phyloP scores from a whole-genome alignment of 2,113 vertebrate species.

The Xiphorhynchus elegans region DNA sequence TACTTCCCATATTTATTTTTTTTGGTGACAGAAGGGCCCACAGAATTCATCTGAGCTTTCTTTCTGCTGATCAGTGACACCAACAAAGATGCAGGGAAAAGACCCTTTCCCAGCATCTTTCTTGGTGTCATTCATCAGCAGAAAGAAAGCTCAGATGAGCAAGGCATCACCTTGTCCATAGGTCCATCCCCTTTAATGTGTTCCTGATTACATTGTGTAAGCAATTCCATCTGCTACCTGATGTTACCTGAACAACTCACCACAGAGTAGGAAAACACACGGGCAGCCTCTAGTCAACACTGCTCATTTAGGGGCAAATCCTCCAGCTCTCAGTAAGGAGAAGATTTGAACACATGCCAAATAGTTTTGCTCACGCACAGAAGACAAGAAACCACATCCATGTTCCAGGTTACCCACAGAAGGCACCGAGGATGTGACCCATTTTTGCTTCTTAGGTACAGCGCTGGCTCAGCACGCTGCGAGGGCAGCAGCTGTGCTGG shows the following conservation, averaged over 20 bases:
- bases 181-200: not conserved
- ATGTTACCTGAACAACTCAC: not conserved
- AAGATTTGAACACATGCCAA: not conserved
- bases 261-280: rapidly evolving
- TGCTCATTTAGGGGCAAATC: not conserved
- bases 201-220: not conserved
- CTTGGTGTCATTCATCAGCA: too few relatives aligned
- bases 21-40: slow-evolving; percentile 12
- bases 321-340: not conserved
- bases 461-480: not conserved
- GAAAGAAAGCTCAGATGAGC: too few relatives aligned
- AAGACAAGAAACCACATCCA: not conserved
- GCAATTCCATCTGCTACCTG: not conserved
- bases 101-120: not conserved
- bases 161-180: not conserved
- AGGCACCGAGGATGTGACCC: not conserved
- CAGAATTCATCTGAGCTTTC: slow-evolving; percentile 18
- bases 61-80: not conserved
- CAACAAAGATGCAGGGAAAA: not conserved
- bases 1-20: not conserved
- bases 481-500: not conserved
- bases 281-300: not conserved
- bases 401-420: not conserved
- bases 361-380: not conserved
- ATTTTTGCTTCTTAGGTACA: not conserved